phyloP scores from a whole-genome alignment of 2,888 invertebrate species.

The Magallana nippona region DNA sequence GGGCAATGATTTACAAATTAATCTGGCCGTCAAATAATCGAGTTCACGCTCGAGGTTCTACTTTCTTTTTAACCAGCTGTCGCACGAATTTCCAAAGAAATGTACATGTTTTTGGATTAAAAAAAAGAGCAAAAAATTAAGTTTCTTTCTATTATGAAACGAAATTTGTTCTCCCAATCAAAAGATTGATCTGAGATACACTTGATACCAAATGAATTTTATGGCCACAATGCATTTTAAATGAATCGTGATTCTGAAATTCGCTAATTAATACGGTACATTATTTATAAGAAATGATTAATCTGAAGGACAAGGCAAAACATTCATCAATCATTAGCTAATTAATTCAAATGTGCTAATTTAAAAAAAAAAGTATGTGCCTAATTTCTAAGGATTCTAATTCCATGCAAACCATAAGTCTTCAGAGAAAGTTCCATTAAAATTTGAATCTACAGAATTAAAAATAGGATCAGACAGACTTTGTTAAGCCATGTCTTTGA shows the following conservation, averaged over 20 bases:
- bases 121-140: not conserved
- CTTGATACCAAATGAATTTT: slow-evolving; percentile 15
- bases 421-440: too few species aligned
- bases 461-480: too few species aligned
- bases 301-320: slow-evolving; percentile 6
- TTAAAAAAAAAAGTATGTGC: not conserved
- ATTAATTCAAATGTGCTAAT: slow-evolving; percentile 31
- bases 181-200: slow-evolving; percentile 29
- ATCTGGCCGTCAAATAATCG: slow-evolving; percentile 47
- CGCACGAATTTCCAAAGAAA: slow-evolving; percentile 12
- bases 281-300: slow-evolving; percentile 33
- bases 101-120: not conserved
- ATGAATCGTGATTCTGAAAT: slow-evolving; percentile 19
- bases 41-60: slow-evolving; percentile 39
- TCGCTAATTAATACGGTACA: slow-evolving; percentile 16
- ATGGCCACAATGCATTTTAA: slow-evolving; percentile 17
- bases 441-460: too few species aligned
- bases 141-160: slow-evolving; percentile 12
- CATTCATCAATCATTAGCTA: slow-evolving; percentile 8
- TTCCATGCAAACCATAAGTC: not conserved
- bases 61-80: slow-evolving; percentile 45
- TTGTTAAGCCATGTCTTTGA: too few species aligned
- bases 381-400: not conserved
- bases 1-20: slow-evolving; percentile 45
- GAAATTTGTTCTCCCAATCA: slow-evolving; percentile 14